Conservation (phyloP, 2,888 invertebrate species). For the Entomobrya multifasciata region DNA sequence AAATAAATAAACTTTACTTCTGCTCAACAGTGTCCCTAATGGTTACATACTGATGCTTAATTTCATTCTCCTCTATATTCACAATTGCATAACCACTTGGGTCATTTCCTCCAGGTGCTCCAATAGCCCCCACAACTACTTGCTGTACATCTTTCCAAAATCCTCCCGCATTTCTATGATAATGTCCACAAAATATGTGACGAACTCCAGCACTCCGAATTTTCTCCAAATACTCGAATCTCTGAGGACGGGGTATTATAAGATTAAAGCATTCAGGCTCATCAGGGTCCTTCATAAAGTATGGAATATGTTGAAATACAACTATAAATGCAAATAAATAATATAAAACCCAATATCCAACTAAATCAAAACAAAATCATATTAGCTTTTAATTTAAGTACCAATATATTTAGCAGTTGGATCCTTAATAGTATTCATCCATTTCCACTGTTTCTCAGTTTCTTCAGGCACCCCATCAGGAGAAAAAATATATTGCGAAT, state of each 20-base stretch:
- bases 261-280: constrained; percentile 81
- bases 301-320: constrained; percentile 83
- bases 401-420: constrained; percentile 76
- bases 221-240: constrained; percentile 81
- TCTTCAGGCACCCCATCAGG: constrained; percentile 80
- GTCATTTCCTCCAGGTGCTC: constrained; percentile 82
- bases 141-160: constrained; percentile 76
- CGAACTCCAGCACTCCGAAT: constrained; percentile 82
- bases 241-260: constrained; percentile 80
- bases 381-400: no score
- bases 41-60: constrained; percentile 81
- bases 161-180: constrained; percentile 82
- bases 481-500: constrained; percentile 82
- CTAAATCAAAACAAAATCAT: background rate
- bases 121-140: constrained; percentile 83
- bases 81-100: constrained; percentile 82
- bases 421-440: constrained; percentile 81
- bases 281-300: constrained; percentile 81
- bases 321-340: constrained; percentile 80
- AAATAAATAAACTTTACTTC: no score
- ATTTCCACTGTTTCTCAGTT: constrained; percentile 81
- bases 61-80: constrained; percentile 80
- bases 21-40: background rate
- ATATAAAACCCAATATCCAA: background rate
- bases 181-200: constrained; percentile 82